These are phyloP conservation scores for Lasioglossum baleicum DNA, from an alignment of 1,140 invertebrate genomes.

Conservation along the genomic window DNA sequence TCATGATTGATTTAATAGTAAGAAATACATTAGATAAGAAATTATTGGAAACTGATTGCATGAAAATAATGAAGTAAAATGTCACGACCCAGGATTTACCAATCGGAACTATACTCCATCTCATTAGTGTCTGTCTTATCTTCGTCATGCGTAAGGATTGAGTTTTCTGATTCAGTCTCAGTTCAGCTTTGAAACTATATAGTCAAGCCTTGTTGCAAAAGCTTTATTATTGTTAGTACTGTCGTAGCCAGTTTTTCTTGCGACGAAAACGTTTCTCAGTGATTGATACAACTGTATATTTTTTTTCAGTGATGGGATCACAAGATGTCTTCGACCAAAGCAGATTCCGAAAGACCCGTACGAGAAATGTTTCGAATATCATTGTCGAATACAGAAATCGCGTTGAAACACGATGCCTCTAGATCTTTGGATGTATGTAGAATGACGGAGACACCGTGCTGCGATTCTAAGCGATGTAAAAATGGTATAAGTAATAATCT, in stretches of 20 bases:
- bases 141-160: not conserved
- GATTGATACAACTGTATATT: slow-evolving; percentile 21
- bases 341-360: slow-evolving; percentile 41
- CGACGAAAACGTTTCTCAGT: not conserved
- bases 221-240: not conserved
- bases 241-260: not conserved
- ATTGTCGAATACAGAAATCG: slow-evolving; percentile 5
- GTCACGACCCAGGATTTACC: not conserved
- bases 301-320: slow-evolving; percentile 65
- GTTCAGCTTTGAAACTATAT: not conserved
- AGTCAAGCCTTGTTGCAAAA: not conserved
- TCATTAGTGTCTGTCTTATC: slow-evolving; percentile 6
- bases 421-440: slow-evolving; percentile 26
- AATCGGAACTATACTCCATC: not conserved
- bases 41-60: not conserved
- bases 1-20: not conserved
- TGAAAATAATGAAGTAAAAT: slow-evolving; percentile 12
- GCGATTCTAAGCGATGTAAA: slow-evolving; percentile 11
- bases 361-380: slow-evolving; percentile 55
- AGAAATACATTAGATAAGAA: not conserved
- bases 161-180: slow-evolving; percentile 12
- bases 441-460: slow-evolving; percentile 19
- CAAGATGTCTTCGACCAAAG: slow-evolving; percentile 56
- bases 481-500: slow-evolving; percentile 1
- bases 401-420: slow-evolving; percentile 9